Evolutionary conservation across 2,888 invertebrate species (phyloP).

Genomic region (Mythimna albipuncta): DNA sequence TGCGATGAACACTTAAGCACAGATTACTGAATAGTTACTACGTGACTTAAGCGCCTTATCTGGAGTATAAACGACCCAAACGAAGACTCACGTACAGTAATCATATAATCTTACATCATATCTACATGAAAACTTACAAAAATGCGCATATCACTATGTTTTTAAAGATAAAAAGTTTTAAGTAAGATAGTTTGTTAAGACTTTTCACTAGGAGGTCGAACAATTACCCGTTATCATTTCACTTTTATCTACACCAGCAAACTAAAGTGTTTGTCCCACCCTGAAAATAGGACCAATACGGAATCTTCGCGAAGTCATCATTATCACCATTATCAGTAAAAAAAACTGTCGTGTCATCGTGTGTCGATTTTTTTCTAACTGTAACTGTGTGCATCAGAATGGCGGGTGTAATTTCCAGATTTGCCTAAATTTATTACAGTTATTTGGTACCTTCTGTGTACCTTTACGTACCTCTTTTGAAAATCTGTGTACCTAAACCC

Average conservation of each 20-base stretch:
- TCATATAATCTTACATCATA: constrained; percentile 3
- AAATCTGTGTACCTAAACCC: no score
- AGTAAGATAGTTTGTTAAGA: no score
- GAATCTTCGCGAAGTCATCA: not conserved
- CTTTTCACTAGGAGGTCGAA: not conserved
- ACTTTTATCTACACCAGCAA: not conserved
- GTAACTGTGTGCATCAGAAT: no score
- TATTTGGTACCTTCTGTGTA: no score
- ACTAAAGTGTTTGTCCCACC: not conserved
- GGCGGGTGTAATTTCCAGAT: no score
- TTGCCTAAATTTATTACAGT: no score
- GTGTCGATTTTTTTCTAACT: not conserved
- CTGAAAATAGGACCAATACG: no score
- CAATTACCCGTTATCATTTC: not conserved
- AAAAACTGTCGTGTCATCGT: not conserved
- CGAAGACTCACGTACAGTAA: not conserved
- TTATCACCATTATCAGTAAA: not conserved
- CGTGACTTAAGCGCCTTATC: constrained; percentile 22
- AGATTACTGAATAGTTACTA: no score
- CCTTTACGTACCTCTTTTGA: no score
- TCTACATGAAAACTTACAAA: not conserved
- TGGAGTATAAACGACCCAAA: not conserved
- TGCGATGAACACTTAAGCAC: constrained; percentile 2
- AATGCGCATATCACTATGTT: not conserved
- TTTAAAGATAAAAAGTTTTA: no score